phyloP scores from a whole-genome alignment of 2,113 vertebrate species.

The Alectura lathami region DNA sequence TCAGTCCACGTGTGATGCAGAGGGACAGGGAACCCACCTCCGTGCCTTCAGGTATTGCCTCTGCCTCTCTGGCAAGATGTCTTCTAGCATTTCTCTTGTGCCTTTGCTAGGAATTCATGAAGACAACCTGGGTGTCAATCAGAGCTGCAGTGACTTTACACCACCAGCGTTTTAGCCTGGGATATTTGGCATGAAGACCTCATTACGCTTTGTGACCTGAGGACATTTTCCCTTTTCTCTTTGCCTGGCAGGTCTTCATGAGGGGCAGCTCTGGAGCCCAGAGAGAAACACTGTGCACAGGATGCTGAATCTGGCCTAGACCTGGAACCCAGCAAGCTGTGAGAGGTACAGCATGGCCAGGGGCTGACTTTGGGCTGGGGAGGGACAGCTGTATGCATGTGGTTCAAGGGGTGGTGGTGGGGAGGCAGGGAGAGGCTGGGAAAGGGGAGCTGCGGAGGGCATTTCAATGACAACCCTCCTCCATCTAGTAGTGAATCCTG shows the following conservation, averaged over 20 bases:
- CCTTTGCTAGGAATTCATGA: not conserved
- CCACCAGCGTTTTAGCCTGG: not conserved
- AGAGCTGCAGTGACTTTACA: not conserved
- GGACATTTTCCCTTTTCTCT: not conserved
- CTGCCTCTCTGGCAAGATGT: not conserved
- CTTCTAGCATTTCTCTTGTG: not conserved
- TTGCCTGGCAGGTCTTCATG: conserved; percentile 46
- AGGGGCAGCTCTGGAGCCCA: conserved; percentile 35
- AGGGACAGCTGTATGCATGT: rapidly evolving
- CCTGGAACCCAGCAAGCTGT: not conserved
- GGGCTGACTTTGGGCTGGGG: not conserved
- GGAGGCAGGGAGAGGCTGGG: not conserved
- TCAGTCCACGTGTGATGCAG: rapidly evolving
- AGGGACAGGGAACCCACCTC: not conserved
- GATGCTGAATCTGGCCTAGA: conserved; percentile 37
- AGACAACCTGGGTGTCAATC: not conserved
- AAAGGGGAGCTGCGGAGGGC: not conserved
- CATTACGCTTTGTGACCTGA: not conserved
- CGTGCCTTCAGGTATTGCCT: not conserved
- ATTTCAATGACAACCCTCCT: not conserved
- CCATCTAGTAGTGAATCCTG: not conserved
- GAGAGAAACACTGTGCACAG: not conserved
- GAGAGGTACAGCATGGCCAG: conserved; percentile 19
- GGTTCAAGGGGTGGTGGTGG: not conserved
- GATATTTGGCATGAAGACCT: rapidly evolving